Percentiles rank a stretch among this genome's conserved stretches.
Conservation (phyloP, 2,113 vertebrate species). For the Dasypus novemcinctus region DNA sequence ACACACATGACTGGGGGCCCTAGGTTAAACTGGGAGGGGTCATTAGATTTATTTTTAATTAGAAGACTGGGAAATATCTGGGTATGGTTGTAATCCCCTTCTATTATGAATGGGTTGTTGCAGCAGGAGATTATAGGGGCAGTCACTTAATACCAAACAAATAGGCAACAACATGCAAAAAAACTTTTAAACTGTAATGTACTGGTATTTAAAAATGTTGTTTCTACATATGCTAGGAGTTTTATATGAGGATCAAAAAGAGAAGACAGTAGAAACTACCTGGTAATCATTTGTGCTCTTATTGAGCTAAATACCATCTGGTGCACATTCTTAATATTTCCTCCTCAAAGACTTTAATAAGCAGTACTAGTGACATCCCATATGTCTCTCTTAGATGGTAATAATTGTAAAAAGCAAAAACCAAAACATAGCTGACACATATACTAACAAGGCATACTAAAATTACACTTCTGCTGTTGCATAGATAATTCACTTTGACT, state of each 20-base stretch:
- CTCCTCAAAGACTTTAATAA: slow-evolving; percentile 62
- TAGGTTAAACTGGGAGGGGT: not conserved
- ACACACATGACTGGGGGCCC: not conserved
- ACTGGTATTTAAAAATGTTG: not conserved
- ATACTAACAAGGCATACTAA: slow-evolving; percentile 50
- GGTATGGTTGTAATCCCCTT: not conserved
- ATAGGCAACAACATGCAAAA: not conserved
- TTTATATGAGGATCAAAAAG: slow-evolving; percentile 9
- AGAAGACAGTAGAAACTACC: slow-evolving; percentile 53
- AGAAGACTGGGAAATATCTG: not conserved
- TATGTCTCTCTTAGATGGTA: slow-evolving; percentile 50
- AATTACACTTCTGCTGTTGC: not conserved
- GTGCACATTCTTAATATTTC: slow-evolving; percentile 70
- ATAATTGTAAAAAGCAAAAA: slow-evolving; percentile 35
- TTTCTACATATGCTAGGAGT: not conserved
- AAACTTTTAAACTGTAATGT: slow-evolving; percentile 23
- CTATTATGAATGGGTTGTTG: not conserved
- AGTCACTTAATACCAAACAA: not conserved
- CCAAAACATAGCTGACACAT: slow-evolving; percentile 39
- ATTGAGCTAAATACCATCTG: slow-evolving; percentile 71
- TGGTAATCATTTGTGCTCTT: slow-evolving; percentile 63
- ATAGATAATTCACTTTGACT: not conserved
- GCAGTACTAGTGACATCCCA: slow-evolving; percentile 47
- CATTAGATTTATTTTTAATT: not conserved
- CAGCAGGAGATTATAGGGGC: not conserved